Evolutionary conservation across 1,140 invertebrate species (phyloP).

Genomic region (Gryon sp.): DNA sequence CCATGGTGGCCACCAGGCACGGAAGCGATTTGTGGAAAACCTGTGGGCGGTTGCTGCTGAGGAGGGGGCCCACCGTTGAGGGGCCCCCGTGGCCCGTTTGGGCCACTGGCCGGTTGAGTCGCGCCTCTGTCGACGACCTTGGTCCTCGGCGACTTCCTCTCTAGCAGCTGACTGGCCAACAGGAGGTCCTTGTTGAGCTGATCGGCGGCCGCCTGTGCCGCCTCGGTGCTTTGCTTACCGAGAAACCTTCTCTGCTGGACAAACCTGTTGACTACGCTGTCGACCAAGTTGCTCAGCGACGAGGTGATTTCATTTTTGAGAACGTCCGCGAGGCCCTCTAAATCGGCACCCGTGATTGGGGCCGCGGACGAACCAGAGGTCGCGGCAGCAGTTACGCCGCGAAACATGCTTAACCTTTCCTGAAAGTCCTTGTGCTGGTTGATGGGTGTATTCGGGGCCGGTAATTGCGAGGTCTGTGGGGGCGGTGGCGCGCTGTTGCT

Average conservation of each 20-base stretch:
- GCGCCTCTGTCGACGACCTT: slow-evolving; percentile 86
- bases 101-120: slow-evolving; percentile 74
- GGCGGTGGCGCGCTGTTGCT: slow-evolving; percentile 72
- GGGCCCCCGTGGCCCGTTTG: slow-evolving; percentile 76
- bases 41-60: slow-evolving; percentile 76
- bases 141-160: slow-evolving; percentile 89
- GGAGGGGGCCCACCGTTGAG: slow-evolving; percentile 78
- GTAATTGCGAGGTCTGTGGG: slow-evolving; percentile 71
- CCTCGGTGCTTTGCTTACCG: slow-evolving; percentile 88
- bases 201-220: slow-evolving; percentile 86
- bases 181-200: slow-evolving; percentile 90
- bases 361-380: slow-evolving; percentile 80
- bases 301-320: slow-evolving; percentile 94
- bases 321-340: slow-evolving; percentile 92
- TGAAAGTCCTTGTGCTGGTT: slow-evolving; percentile 79
- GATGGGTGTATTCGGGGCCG: slow-evolving; percentile 78
- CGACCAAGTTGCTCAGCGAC: slow-evolving; percentile 90
- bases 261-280: slow-evolving; percentile 91
- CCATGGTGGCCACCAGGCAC: slow-evolving; percentile 72
- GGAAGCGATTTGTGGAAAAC: slow-evolving; percentile 76
- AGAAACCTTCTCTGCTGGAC: slow-evolving; percentile 88
- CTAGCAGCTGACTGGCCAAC: slow-evolving; percentile 87
- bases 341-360: slow-evolving; percentile 85
- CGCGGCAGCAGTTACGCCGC: slow-evolving; percentile 64
- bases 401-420: slow-evolving; percentile 76